Conservation (phyloP, 1,140 invertebrate species). For the Anastrepha obliqua region DNA sequence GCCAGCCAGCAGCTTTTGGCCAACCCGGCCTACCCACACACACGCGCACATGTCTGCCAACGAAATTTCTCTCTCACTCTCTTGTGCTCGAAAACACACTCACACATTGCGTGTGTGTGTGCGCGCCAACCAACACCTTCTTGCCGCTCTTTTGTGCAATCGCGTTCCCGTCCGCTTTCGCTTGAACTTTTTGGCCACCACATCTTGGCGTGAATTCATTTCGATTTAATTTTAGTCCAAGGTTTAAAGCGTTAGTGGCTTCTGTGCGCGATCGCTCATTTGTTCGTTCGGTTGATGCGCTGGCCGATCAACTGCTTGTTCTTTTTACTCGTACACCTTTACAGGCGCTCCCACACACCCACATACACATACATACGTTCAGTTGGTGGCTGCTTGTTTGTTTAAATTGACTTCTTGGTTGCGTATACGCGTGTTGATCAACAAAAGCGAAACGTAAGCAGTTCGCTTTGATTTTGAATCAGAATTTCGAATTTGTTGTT, state of each 20-base stretch:
- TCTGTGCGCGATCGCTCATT: constrained; percentile 5
- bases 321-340: neutral
- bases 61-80: neutral
- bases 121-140: neutral
- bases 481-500: neutral
- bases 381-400: neutral
- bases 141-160: neutral
- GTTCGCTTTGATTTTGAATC: constrained; percentile 8
- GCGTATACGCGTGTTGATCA: constrained; percentile 47
- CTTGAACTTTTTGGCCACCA: constrained; percentile 50
- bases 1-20: neutral
- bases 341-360: neutral
- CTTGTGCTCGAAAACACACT: neutral
- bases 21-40: constrained; percentile 20
- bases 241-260: constrained; percentile 53
- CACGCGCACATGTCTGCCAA: neutral
- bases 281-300: too few relatives aligned
- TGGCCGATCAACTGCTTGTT: neutral
- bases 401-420: constrained; percentile 24
- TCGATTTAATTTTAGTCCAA: constrained; percentile 56
- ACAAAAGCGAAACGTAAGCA: neutral
- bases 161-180: neutral
- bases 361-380: neutral
- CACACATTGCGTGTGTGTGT: neutral
- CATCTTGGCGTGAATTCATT: constrained; percentile 54